phyloP scores from a whole-genome alignment of 1,140 invertebrate species.

The Apocrypta bakeri region DNA sequence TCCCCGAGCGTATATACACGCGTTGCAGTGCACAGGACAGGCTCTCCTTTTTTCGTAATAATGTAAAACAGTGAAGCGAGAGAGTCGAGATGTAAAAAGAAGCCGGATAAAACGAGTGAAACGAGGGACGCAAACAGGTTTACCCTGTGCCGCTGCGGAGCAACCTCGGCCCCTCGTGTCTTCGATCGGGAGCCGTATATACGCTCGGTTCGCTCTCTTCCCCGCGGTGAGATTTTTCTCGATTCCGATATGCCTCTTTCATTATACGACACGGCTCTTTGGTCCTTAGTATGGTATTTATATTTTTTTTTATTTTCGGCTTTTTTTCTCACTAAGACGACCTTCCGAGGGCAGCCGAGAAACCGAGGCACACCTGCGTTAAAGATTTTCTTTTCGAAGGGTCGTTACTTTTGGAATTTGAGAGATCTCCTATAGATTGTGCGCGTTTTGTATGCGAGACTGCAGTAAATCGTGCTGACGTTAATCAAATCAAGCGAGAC shows the following conservation, averaged over 20 bases:
- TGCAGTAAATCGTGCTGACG: not conserved
- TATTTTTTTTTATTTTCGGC: too few relatives aligned
- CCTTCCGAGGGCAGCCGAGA: not conserved
- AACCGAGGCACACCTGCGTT: too few relatives aligned
- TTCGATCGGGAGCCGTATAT: conserved; percentile 16
- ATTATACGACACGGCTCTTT: not conserved
- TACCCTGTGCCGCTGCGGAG: conserved; percentile 2
- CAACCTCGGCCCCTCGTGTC: conserved; percentile 11
- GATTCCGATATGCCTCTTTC: not conserved
- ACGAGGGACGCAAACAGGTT: conserved; percentile 44
- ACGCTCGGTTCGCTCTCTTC: too few relatives aligned
- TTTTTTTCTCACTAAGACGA: not conserved
- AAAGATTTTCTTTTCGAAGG: too few relatives aligned
- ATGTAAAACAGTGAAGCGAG: conserved; percentile 34
- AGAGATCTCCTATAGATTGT: too few relatives aligned
- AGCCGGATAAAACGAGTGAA: conserved; percentile 14
- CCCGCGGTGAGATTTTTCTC: conserved; percentile 16
- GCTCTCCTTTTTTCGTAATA: conserved; percentile 1
- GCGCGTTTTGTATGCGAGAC: too few relatives aligned
- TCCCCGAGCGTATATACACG: too few relatives aligned
- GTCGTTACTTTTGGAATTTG: too few relatives aligned
- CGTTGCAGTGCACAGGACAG: too few relatives aligned
- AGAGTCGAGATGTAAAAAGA: conserved; percentile 16
- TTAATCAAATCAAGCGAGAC: not conserved
- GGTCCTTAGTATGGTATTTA: not conserved